phyloP scores from a whole-genome alignment of 1,140 invertebrate species.

The Tetramorium parvispinum region DNA sequence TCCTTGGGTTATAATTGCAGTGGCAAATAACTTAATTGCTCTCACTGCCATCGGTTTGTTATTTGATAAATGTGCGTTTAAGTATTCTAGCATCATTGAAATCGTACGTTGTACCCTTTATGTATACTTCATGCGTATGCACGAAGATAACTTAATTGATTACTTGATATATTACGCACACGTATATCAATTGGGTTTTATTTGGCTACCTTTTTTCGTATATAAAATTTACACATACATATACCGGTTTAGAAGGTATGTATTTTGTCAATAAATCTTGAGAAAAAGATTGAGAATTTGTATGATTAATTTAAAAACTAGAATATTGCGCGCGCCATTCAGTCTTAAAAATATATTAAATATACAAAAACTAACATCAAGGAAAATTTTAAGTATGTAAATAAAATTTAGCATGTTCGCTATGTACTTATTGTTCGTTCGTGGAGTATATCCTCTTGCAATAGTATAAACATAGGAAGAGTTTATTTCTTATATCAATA shows the following conservation, averaged over 20 bases:
- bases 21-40: conserved; percentile 89
- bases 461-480: not conserved
- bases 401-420: not conserved
- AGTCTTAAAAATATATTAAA: too few species aligned
- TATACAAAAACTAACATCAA: not conserved
- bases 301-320: not conserved
- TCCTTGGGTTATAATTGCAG: conserved; percentile 86
- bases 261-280: not conserved
- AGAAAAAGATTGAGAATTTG: not conserved
- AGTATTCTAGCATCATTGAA: conserved; percentile 86
- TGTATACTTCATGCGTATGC: conserved; percentile 8
- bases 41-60: conserved; percentile 90
- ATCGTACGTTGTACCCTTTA: conserved; percentile 84
- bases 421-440: not conserved
- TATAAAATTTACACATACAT: not conserved
- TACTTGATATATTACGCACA: conserved; percentile 62
- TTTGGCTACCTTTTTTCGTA: conserved; percentile 68
- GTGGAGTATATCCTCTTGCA: not conserved
- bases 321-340: too few species aligned
- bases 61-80: conserved; percentile 86
- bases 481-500: not conserved
- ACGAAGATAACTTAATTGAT: conserved; percentile 11
- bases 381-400: not conserved
- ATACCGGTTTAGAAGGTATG: not conserved
- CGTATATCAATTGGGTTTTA: conserved; percentile 50